Base-by-base conservation (phyloP, 2,888 invertebrate species). In the Gortyna flavago region DNA sequence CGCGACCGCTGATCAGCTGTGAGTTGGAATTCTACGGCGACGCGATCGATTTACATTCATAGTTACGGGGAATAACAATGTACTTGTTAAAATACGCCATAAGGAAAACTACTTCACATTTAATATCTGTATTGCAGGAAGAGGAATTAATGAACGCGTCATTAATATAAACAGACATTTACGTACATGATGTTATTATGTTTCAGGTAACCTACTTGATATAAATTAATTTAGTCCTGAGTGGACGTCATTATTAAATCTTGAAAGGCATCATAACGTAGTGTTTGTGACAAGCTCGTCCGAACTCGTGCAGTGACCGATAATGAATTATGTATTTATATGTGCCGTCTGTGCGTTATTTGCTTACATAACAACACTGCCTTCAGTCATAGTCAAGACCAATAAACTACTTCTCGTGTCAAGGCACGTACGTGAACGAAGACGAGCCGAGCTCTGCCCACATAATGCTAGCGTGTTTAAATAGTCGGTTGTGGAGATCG, bases 291-390 rank as follows among this genome's bases (percentile, higher is more conserved):
- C 85, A 84, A 83, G 85, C 88, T 90, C 85, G 88, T 83, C 90
- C 88, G 84, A 93, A 92, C 91, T 92, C 93, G 92, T 93, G 92
- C 92, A 91, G 87, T 92, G 92, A 93, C 93, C 93, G 91, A 88
- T 89, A 89, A 93, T 95, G 95, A 94, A 95, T 95, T 91, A 95
- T 95, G 91, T 93, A 95, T 95, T 88, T 88, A 13, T 72, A 87
- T 90, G 89, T 89, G 83, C 85, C 86, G 87, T 87, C 91, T 85
- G 92, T 92, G 92, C 93, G 94, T 92, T 95, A 94, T 95, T 93
- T 94, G 94, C 92, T 96, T 95, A 95, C 95, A 95, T 95, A 96
- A 95, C 92, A 93, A 87, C 88, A 88, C 82, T 87, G 90, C 85
- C 90, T 91, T 89, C 87, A 89, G 90, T 90, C 88, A 89, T 91